Evolutionary conservation across 2,113 vertebrate genomes (phyloP), one percentile per base, ranked within the genome.

Genomic region (Pachycephala philippinensis): DNA sequence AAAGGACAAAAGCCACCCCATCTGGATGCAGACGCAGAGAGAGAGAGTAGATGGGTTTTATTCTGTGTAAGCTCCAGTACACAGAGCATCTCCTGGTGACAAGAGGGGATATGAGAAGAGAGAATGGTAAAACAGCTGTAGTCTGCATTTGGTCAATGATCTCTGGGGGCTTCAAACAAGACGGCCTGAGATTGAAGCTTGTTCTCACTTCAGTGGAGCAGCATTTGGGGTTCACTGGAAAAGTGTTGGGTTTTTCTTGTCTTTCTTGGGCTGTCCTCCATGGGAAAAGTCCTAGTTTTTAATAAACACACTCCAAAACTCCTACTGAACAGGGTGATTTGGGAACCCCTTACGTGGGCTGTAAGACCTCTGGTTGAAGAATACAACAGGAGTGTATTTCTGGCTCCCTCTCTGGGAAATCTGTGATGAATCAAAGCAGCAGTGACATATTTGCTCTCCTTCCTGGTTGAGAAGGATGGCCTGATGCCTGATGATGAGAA

Each of bases 321-420:
- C 11, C 33, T 15, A 1, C 11, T 66, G 22, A 74, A 10, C 11
- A 31, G 22, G 9, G 19, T 15, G 12, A 28, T 47, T 76, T 71
- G 28, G 24, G n/a, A 65, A 21, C 6, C 16, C 11, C 4, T 24
- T n/a, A 11, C 0, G 1, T 45, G 14, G 30, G 13, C 23, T 72
- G 9, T 45, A 33, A 83, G 42, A 31, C 10, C 7, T 24, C 21
- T 74, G 10, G 27, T n/a, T 15, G 11, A 92, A 71, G 47, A 75
- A 20, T 13, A 63, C 3, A 24, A 11, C 0, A 44, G 23, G 31
- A 11, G 11, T 40, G 42, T 9, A 3, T 66, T 75, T 76, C 37
- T 93, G 65, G 3, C 5, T 66, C 24, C 23, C 11, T 15, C 5
- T 19, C 57, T 59, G n/a, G 30, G 17, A 27, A 37, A n/a, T 35